Evolutionary conservation across 2,113 vertebrate genomes (phyloP).

Genomic region (Panthera tigris): DNA sequence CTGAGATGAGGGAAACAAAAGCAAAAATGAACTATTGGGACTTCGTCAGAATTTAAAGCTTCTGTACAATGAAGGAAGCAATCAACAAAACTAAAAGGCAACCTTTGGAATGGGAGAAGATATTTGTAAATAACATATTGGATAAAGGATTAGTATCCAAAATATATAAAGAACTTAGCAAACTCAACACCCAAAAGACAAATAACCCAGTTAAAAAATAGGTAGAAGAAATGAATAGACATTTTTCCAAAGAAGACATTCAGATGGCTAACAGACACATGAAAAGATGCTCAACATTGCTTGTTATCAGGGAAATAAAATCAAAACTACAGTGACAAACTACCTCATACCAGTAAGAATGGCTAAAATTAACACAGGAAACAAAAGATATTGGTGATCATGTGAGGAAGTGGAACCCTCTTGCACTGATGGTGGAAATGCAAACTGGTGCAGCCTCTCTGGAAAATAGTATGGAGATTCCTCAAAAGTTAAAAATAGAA

Average conservation of each 20-base stretch:
- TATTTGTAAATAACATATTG: not conserved
- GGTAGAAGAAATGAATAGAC: not conserved
- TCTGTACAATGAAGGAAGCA: not conserved
- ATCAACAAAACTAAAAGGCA: not conserved
- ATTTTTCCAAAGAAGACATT: not conserved
- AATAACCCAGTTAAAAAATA: not conserved
- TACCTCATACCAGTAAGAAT: not conserved
- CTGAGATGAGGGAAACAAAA: not conserved
- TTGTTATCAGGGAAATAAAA: not conserved
- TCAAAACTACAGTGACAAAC: not conserved
- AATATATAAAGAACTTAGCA: not conserved
- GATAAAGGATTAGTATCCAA: not conserved
- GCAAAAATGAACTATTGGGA: not conserved
- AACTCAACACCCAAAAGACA: not conserved
- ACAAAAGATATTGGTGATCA: not conserved
- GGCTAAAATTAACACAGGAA: not conserved
- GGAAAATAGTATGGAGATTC: not conserved
- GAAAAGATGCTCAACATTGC: not conserved
- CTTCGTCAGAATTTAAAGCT: not conserved
- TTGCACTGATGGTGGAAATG: not conserved
- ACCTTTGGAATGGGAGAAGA: not conserved
- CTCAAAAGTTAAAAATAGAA: not conserved
- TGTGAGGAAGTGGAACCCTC: not conserved
- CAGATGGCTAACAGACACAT: not conserved
- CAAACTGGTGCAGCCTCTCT: not conserved